Conservation (phyloP, 2,888 invertebrate genomes). For the Philereme vetulata region DNA sequence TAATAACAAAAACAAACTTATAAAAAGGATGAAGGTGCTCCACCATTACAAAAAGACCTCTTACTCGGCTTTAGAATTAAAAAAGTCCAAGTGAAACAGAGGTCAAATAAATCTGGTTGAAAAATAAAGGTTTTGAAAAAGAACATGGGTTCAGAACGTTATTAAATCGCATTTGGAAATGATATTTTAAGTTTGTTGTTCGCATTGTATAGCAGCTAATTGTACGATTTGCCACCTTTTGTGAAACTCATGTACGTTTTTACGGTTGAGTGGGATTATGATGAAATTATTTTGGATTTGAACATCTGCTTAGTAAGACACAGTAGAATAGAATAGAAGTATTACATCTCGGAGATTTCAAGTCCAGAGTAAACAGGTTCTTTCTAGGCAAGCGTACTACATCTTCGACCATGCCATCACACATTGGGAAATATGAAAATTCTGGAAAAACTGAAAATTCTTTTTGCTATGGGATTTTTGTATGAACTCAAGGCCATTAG, state of each 20-base stretch:
- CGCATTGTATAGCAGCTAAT: slow-evolving; percentile 49
- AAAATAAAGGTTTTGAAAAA: slow-evolving; percentile 68
- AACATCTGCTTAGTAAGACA: slow-evolving; percentile 17
- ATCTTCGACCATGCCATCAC: too few species aligned
- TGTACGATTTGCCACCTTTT: slow-evolving; percentile 56
- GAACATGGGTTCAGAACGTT: slow-evolving; percentile 74
- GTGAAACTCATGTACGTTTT: slow-evolving; percentile 27
- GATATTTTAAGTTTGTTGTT: slow-evolving; percentile 39
- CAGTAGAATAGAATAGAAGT: not conserved
- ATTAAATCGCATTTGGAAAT: slow-evolving; percentile 75
- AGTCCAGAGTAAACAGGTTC: too few species aligned
- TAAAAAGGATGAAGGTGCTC: slow-evolving; percentile 58
- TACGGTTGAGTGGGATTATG: slow-evolving; percentile 22
- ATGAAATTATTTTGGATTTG: slow-evolving; percentile 12
- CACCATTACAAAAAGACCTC: slow-evolving; percentile 54
- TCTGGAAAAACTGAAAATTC: too few species aligned
- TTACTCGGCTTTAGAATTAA: slow-evolving; percentile 19
- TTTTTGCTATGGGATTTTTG: too few species aligned
- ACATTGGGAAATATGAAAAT: too few species aligned
- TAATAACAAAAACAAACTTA: slow-evolving; percentile 70
- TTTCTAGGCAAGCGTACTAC: too few species aligned
- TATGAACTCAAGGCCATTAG: too few species aligned
- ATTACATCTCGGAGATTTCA: too few species aligned
- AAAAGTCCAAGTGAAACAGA: slow-evolving; percentile 29
- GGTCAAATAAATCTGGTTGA: slow-evolving; percentile 52